Percentiles rank a stretch among this genome's conserved stretches.
These are phyloP conservation scores for Lacanobia oleracea DNA, from an alignment of 2,888 invertebrate genomes.

Conservation along the genomic window DNA sequence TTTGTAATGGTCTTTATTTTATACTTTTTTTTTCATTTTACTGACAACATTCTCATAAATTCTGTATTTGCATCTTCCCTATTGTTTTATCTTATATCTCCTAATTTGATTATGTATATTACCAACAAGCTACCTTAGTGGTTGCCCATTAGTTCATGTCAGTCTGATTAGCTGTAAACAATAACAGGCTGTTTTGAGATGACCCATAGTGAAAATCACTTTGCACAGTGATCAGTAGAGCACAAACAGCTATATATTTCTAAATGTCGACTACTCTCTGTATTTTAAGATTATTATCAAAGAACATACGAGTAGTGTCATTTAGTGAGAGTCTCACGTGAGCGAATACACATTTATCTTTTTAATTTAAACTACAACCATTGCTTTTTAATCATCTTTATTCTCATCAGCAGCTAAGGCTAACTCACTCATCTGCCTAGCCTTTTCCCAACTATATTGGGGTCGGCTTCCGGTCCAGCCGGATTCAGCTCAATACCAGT, in stretches of 20 bases:
- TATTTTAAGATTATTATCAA: conserved; percentile 17
- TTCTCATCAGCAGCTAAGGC: neutral
- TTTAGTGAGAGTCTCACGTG: conserved; percentile 11
- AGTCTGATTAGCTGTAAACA: neutral
- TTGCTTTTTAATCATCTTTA: conserved; percentile 18
- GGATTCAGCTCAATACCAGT: too few relatives aligned
- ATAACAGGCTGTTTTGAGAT: neutral
- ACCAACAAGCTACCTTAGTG: too few relatives aligned
- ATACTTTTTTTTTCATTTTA: too few relatives aligned
- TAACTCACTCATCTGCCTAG: too few relatives aligned
- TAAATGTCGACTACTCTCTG: neutral
- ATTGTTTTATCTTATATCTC: neutral
- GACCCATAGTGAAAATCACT: neutral
- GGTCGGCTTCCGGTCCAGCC: too few relatives aligned
- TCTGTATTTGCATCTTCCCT: too few relatives aligned
- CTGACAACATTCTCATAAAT: too few relatives aligned
- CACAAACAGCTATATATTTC: neutral
- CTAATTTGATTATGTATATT: neutral
- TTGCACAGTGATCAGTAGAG: neutral
- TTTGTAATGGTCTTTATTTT: too few relatives aligned
- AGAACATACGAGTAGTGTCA: conserved; percentile 6
- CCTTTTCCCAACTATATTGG: too few relatives aligned
- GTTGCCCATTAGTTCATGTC: neutral
- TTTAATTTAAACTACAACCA: neutral
- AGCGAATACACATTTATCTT: neutral